Base-by-base conservation (phyloP, 2,888 invertebrate genomes). In the Eledona agricola region DNA sequence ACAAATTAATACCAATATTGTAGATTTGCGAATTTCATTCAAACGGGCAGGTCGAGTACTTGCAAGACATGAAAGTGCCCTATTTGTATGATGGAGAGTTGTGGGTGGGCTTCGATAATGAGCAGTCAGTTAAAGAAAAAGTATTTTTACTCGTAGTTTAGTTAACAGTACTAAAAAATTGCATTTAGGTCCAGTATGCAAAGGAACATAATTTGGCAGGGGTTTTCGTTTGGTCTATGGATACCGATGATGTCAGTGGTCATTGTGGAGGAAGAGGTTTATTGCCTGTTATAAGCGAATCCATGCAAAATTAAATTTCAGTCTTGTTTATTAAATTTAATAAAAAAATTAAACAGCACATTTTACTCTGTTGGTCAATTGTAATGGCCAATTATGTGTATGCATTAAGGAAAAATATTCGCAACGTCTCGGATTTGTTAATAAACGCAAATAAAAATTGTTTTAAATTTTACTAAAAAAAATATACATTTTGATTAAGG, bases 171-270 rank as follows among this genome's bases (percentile, higher is more conserved):
- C 4, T 3, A 19, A 23, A 23, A 12, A 23, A 28, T 40, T 9
- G n/a, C 9, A 35, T 49, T 7, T 31, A 49, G 49, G 49, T 42
- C 1, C 50, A 64, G n/a, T 69, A 69, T 54, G 61, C 74, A 35
- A 59, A 77, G 66, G 55, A 73, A 52, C 31, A 69, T 45, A 43
- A 77, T 53, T 61, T 82, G 47, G 77, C 76, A 35, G 88, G 88
- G 6, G 77, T 80, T 0, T 87, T 89, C 87, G 64, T 85, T 0
- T 89, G 89, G 89, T 86, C 86, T 34, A 78, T 89, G 4, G 89
- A 89, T 64, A 85, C 85, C 2, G 89, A 89, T 65, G 89, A 89
- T 64, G 86, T 87, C 62, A 76, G 69, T 3, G 85, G 83, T 0
- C 59, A 64, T 0, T 87, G 87, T 58, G 80, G 81, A 0, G 64